phyloP scores from a whole-genome alignment of 2,113 vertebrate genomes.

The Phylloscopus trochilus region DNA sequence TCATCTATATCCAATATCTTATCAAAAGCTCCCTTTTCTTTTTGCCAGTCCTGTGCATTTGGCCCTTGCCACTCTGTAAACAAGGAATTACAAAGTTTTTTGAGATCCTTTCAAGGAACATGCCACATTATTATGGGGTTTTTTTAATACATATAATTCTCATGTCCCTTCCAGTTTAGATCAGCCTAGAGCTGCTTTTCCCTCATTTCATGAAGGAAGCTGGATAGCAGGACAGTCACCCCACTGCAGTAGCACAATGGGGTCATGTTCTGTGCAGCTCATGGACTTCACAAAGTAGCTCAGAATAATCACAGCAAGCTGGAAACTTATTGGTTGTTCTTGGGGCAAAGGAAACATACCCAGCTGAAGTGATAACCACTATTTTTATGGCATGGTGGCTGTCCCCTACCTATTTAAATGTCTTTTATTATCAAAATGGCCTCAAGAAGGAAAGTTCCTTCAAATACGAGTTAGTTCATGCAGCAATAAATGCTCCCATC shows the following conservation, averaged over 20 bases:
- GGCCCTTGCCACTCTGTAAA: neutral
- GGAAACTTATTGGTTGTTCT: neutral
- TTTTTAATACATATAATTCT: neutral
- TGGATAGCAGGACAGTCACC: neutral
- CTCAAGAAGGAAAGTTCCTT: neutral
- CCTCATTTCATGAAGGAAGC: neutral
- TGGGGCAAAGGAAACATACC: neutral
- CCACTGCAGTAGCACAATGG: accelerated
- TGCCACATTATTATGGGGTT: neutral
- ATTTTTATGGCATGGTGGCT: neutral
- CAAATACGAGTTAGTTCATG: neutral
- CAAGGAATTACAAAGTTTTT: neutral
- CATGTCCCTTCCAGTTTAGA: neutral
- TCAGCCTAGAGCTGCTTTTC: neutral
- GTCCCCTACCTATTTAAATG: neutral
- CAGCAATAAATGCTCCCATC: neutral
- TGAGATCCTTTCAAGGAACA: neutral
- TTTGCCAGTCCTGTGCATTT: neutral
- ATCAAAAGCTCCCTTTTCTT: neutral
- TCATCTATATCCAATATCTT: neutral
- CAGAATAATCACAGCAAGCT: neutral
- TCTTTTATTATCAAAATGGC: neutral
- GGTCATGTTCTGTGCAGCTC: neutral
- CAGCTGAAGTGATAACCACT: neutral
- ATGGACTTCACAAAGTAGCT: neutral